These are phyloP conservation scores for Furcifer pardalis DNA, from an alignment of 2,797 vertebrate species.

Conservation along the genomic window DNA sequence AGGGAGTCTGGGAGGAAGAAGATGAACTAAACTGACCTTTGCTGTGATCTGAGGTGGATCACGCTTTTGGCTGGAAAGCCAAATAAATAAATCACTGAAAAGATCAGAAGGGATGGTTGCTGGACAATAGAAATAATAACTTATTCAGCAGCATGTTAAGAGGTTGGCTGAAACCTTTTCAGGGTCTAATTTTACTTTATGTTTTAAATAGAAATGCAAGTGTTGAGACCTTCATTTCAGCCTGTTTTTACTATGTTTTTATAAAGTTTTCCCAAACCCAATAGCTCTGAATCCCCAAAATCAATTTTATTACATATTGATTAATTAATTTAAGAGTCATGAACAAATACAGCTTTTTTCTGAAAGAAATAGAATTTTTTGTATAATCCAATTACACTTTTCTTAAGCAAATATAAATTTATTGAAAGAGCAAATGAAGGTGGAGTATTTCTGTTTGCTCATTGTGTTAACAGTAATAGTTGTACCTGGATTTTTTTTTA, in stretches of 20 bases:
- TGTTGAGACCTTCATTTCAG: not conserved
- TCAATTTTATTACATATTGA: constrained; percentile 66
- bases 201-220: not conserved
- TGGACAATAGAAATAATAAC: not conserved
- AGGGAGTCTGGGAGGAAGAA: not conserved
- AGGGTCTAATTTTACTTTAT: not conserved
- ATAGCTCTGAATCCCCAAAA: not conserved
- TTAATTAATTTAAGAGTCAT: constrained; percentile 58
- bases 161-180: not conserved
- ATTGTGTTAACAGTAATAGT: constrained; percentile 58
- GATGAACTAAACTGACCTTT: not conserved
- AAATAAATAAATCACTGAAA: not conserved
- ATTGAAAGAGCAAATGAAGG: constrained; percentile 52
- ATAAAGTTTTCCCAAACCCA: not conserved
- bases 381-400: constrained; percentile 50
- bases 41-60: not conserved
- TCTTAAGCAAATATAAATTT: constrained; percentile 66
- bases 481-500: constrained; percentile 23
- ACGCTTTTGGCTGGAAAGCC: not conserved
- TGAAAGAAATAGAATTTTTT: constrained; percentile 69
- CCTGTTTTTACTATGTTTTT: not conserved
- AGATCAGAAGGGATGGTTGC: not conserved
- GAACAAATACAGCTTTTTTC: constrained; percentile 61
- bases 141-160: not conserved
- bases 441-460: constrained; percentile 56